phyloP scores from a whole-genome alignment of 2,888 invertebrate species.

The Xestobium rufovillosum region DNA sequence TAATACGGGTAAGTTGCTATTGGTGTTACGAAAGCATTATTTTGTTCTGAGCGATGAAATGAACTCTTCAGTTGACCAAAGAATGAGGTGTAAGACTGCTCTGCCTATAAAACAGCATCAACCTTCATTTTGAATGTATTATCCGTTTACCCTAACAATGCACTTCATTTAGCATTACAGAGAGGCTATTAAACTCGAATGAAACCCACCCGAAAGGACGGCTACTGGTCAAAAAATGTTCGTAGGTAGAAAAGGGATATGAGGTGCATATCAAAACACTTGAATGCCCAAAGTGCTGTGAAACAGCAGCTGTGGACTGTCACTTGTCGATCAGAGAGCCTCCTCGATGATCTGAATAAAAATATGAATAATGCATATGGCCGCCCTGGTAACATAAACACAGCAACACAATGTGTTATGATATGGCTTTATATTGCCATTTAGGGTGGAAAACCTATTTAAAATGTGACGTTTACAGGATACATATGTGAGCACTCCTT shows the following conservation, averaged over 20 bases:
- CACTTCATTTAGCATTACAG: too few relatives aligned
- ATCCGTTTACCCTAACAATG: too few relatives aligned
- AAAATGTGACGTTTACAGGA: slow-evolving; percentile 43
- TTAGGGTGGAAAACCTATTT: slow-evolving; percentile 43
- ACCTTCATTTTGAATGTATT: too few relatives aligned
- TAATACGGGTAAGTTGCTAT: too few relatives aligned
- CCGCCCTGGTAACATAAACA: slow-evolving; percentile 38
- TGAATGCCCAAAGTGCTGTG: slow-evolving; percentile 36
- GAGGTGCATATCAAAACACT: slow-evolving; percentile 38
- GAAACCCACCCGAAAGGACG: too few relatives aligned
- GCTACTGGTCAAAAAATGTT: slow-evolving; percentile 25
- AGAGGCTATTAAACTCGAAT: too few relatives aligned
- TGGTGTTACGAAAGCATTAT: too few relatives aligned
- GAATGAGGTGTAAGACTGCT: too few relatives aligned
- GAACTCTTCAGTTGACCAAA: too few relatives aligned
- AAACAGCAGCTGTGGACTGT: slow-evolving; percentile 44
- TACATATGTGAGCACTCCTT: slow-evolving; percentile 35
- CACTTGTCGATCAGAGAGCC: slow-evolving; percentile 42
- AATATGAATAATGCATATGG: slow-evolving; percentile 39
- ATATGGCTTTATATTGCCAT: slow-evolving; percentile 40
- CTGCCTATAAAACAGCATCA: too few relatives aligned
- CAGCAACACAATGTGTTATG: slow-evolving; percentile 37
- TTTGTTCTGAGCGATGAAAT: too few relatives aligned
- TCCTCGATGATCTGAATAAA: slow-evolving; percentile 38
- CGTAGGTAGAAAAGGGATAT: slow-evolving; percentile 17